Percentiles rank a stretch among this genome's conserved stretches.
phyloP scores from a whole-genome alignment of 2,797 vertebrate genomes.

The Onychomys torridus region DNA sequence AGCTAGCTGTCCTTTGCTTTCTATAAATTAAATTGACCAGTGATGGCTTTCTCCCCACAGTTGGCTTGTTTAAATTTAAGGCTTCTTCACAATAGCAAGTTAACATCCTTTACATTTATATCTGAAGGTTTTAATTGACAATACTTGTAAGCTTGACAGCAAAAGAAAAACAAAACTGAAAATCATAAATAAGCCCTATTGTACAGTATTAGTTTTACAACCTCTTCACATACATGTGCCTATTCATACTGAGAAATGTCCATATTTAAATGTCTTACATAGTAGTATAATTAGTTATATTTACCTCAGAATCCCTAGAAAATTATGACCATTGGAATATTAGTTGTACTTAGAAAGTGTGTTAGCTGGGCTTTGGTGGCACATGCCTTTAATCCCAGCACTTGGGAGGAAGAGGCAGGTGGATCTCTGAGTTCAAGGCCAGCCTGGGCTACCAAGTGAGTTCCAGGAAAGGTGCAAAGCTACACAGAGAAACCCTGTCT shows the following conservation, averaged over 20 bases:
- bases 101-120: not conserved
- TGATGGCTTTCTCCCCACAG: not conserved
- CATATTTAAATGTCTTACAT: not conserved
- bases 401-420: too few species aligned
- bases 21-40: not conserved
- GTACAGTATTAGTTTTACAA: not conserved
- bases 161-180: not conserved
- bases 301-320: not conserved
- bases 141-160: not conserved
- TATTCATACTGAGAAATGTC: not conserved
- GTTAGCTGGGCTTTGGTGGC: too few species aligned
- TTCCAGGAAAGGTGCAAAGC: too few species aligned
- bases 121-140: not conserved
- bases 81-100: not conserved
- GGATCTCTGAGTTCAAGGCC: too few species aligned
- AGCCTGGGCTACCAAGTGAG: too few species aligned
- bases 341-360: not conserved
- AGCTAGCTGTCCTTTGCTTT: not conserved
- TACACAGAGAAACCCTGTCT: too few species aligned
- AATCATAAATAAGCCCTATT: not conserved
- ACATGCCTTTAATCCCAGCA: too few species aligned
- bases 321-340: not conserved
- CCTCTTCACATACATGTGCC: not conserved
- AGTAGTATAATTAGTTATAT: not conserved
- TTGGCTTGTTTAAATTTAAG: not conserved